These are phyloP conservation scores for Rhodeus uyekii DNA, from an alignment of 2,797 vertebrate species.

Conservation along the genomic window DNA sequence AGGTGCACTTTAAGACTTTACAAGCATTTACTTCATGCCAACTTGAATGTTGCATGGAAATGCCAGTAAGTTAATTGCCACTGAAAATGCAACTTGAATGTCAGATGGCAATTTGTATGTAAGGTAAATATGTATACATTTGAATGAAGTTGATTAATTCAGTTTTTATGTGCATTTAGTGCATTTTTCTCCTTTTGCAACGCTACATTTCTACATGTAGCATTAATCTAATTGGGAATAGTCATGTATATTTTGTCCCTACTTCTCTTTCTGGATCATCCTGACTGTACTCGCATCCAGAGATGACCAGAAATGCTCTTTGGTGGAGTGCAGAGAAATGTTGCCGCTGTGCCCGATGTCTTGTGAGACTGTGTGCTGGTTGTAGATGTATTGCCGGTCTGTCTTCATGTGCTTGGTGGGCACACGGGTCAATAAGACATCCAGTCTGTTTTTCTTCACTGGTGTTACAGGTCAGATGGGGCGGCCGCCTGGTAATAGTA, in stretches of 20 bases:
- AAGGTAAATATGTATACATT: background rate
- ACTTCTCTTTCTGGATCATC: background rate
- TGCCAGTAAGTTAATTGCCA: background rate
- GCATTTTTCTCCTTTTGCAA: background rate
- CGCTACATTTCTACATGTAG: background rate
- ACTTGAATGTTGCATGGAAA: background rate
- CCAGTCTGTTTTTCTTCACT: slow-evolving; percentile 6
- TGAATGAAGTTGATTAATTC: background rate
- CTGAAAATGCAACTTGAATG: background rate
- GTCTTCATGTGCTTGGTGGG: background rate
- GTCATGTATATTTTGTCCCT: background rate
- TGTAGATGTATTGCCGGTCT: background rate
- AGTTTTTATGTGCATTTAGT: background rate
- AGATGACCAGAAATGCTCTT: background rate
- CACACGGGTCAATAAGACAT: slow-evolving; percentile 11
- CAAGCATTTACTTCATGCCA: too few species aligned
- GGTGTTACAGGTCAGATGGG: slow-evolving; percentile 16
- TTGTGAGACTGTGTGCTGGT: background rate
- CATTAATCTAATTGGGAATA: background rate
- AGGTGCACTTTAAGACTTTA: too few species aligned
- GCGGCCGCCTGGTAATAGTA: background rate
- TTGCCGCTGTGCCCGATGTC: background rate
- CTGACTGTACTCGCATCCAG: background rate
- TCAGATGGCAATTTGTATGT: background rate
- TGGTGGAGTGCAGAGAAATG: background rate